These are phyloP conservation scores for Mormyrus hasselquistii DNA, from an alignment of 2,797 vertebrate genomes.

Conservation along the genomic window DNA sequence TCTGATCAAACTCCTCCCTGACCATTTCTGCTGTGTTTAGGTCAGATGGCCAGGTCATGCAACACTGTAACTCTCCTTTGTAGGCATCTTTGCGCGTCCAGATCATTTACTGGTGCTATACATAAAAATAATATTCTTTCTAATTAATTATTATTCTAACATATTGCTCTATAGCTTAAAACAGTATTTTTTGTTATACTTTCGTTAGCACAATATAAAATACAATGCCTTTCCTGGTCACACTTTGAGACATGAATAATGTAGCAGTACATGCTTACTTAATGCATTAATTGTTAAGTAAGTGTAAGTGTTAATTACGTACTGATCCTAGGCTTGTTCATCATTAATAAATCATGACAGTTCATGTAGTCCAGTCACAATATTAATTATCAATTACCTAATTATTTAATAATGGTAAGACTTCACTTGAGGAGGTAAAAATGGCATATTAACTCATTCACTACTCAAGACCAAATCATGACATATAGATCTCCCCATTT, in stretches of 20 bases:
- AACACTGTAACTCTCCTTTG: background rate
- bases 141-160: background rate
- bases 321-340: background rate
- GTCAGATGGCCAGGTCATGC: background rate
- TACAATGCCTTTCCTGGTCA: background rate
- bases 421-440: background rate
- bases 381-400: background rate
- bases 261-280: background rate
- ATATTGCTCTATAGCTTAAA: background rate
- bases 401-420: background rate
- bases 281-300: background rate
- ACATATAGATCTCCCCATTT: background rate
- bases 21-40: background rate
- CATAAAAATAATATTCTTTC: background rate
- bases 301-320: background rate
- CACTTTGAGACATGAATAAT: background rate
- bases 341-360: background rate
- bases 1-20: background rate
- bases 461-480: background rate
- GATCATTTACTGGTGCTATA: background rate
- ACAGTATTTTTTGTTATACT: background rate
- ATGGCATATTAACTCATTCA: background rate
- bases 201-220: background rate
- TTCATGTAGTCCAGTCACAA: background rate
- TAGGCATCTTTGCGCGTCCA: background rate